A percentile compares a stretch with the other conserved stretches of the same genome.
These are phyloP conservation scores for Chromobotia macracanthus DNA, from an alignment of 2,797 vertebrate species.

Conservation along the genomic window DNA sequence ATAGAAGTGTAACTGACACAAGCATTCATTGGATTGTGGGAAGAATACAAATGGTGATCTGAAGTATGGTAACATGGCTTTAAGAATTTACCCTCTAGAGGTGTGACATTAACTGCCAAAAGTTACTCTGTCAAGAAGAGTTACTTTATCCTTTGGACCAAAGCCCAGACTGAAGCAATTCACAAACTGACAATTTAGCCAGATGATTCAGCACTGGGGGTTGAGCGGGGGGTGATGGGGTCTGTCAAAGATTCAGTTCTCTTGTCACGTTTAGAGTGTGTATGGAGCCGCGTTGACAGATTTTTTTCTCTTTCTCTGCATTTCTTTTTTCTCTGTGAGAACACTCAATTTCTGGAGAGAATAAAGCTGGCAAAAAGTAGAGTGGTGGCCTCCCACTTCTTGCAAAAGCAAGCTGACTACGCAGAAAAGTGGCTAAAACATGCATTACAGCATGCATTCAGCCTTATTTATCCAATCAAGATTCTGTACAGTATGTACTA, in stretches of 20 bases:
- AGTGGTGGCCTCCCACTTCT: not conserved
- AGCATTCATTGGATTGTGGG: constrained; percentile 8
- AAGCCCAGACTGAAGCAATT: constrained; percentile 42
- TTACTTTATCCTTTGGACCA: constrained; percentile 45
- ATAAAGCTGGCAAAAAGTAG: constrained; percentile 17
- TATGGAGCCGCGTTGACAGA: not conserved
- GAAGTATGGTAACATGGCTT: constrained; percentile 3
- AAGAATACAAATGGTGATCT: not conserved
- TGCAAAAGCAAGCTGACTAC: not conserved
- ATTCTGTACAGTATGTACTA: not conserved
- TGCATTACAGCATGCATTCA: not conserved
- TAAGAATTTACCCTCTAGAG: constrained; percentile 21
- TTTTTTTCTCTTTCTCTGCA: not conserved
- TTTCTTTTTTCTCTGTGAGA: not conserved
- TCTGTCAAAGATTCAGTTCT: constrained; percentile 34
- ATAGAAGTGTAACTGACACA: not conserved
- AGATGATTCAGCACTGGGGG: constrained; percentile 42
- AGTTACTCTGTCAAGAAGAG: constrained; percentile 18
- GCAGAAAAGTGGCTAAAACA: constrained; percentile 18
- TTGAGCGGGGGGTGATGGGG: constrained; percentile 40
- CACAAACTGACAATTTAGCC: constrained; percentile 43
- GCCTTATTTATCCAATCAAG: not conserved
- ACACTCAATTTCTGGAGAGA: constrained; percentile 19
- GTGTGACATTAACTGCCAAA: constrained; percentile 28
- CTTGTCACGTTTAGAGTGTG: constrained; percentile 18